These are phyloP conservation scores for Amitus sp. DNA, from an alignment of 2,888 invertebrate species.

Conservation along the genomic window DNA sequence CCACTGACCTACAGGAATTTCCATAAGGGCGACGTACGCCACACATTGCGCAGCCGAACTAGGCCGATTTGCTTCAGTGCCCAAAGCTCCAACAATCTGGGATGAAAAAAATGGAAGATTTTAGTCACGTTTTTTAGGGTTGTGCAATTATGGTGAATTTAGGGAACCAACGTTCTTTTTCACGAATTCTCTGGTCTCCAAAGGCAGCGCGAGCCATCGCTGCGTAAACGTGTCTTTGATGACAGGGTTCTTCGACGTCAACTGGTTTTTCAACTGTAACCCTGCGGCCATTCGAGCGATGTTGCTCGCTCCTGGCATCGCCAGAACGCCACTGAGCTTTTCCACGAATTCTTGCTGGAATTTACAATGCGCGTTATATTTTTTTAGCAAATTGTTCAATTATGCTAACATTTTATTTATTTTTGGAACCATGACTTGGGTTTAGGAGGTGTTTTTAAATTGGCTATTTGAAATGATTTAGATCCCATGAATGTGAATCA, in stretches of 20 bases:
- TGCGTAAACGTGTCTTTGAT: slow-evolving; percentile 87
- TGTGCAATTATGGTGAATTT: too few relatives aligned
- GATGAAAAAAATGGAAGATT: neutral
- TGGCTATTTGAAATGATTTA: too few relatives aligned
- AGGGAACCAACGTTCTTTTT: slow-evolving; percentile 88
- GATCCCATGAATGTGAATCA: too few relatives aligned
- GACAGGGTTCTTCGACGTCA: slow-evolving; percentile 92
- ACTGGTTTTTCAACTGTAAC: slow-evolving; percentile 96
- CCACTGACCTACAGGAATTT: slow-evolving; percentile 94
- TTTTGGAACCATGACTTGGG: too few relatives aligned
- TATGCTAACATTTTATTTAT: too few relatives aligned
- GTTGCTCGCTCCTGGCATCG: slow-evolving; percentile 87
- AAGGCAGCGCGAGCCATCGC: slow-evolving; percentile 92
- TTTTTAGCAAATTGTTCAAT: too few relatives aligned
- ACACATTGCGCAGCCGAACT: slow-evolving; percentile 99
- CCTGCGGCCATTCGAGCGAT: slow-evolving; percentile 99
- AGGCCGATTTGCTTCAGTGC: slow-evolving; percentile 94
- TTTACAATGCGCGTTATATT: too few relatives aligned
- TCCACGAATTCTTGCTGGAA: slow-evolving; percentile 86
- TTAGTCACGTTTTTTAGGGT: too few relatives aligned
- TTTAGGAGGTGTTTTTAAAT: too few relatives aligned
- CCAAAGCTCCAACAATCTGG: slow-evolving; percentile 91
- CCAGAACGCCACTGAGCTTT: slow-evolving; percentile 91
- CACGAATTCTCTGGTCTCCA: slow-evolving; percentile 86
- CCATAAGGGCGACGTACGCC: slow-evolving; percentile 97